Evolutionary conservation across 2,888 invertebrate genomes (phyloP), one percentile per base, ranked within the genome.

Genomic region (Nysson spinosus): DNA sequence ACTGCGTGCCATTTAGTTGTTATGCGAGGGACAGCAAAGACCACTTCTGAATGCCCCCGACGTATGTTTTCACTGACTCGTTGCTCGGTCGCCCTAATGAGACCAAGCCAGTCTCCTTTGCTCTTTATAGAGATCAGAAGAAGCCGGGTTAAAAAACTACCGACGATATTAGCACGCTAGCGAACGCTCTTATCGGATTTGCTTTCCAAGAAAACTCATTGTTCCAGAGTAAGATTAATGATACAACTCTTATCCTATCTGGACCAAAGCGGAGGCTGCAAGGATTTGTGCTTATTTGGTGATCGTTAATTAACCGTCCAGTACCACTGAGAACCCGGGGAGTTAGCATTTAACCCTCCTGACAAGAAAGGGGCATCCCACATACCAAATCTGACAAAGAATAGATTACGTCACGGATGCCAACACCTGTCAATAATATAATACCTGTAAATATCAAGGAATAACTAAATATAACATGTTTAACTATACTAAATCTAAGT

Each of bases 101-200:
- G 73, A 51, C 28, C 68, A 46, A 69, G 67, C 52, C 44, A 51
- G 61, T 62, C 65, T 56, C 61, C 62, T 42, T 34, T 64, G 50
- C 43, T 55, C 40, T 52, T 56, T 49, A 40, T 30, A 44, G 39
- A 52, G 39, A 56, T 40, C 22, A 26, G 22, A 56, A 54, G 40
- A 43, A 39, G 14, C 6, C 4, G 19, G 17, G 52, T 19, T 20
- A 40, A 51, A 49, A 42, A 19, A 44, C 11, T 19, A 5, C 5
- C 9, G 9, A 22, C 24, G 42, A 56, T 50, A 56, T 63, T 42
- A 50, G 35, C 49, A 32, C 17, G n/a, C 46, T 30, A 12, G 11
- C 14, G 7, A 14, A 20, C 24, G 24, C 32, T 37, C 30, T 20
- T 24, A 24, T 39, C 22, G 6, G 24, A 35, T 22, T 47, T 20